Conservation (phyloP, 2,113 vertebrate species). For the Pomatorhinus ruficollis region DNA sequence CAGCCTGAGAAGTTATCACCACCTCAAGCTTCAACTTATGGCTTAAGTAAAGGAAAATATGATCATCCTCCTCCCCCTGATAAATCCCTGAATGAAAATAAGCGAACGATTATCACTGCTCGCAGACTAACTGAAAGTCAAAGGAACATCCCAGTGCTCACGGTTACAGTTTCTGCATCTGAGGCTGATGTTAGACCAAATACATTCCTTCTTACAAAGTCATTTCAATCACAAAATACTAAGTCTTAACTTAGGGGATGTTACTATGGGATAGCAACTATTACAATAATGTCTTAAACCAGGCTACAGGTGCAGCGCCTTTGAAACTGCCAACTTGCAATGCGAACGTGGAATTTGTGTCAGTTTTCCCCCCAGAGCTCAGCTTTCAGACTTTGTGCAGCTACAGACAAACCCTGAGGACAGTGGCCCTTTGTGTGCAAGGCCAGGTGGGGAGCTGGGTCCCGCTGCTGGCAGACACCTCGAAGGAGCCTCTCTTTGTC, state of each 20-base stretch:
- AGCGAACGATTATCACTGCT: accelerated
- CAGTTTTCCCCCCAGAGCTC: conserved; percentile 25
- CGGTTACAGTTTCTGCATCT: neutral
- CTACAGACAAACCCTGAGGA: neutral
- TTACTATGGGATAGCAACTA: neutral
- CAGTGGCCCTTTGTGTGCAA: conserved; percentile 62
- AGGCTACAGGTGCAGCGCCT: neutral
- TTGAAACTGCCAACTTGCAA: neutral
- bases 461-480: conserved; percentile 24
- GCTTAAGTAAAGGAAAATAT: neutral
- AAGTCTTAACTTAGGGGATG: neutral
- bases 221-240: neutral
- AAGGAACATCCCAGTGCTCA: neutral
- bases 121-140: neutral
- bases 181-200: neutral
- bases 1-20: neutral
- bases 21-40: neutral
- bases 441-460: conserved; percentile 26
- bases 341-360: neutral
- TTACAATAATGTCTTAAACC: neutral
- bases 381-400: conserved; percentile 44
- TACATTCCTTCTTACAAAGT: neutral
- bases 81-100: neutral
- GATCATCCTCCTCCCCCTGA: neutral
- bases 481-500: conserved; percentile 45